A percentile compares a stretch with the other conserved stretches of the same genome.
These are phyloP conservation scores for Ophthalmolycus amberensis DNA, from an alignment of 2,113 vertebrate species.

Conservation along the genomic window DNA sequence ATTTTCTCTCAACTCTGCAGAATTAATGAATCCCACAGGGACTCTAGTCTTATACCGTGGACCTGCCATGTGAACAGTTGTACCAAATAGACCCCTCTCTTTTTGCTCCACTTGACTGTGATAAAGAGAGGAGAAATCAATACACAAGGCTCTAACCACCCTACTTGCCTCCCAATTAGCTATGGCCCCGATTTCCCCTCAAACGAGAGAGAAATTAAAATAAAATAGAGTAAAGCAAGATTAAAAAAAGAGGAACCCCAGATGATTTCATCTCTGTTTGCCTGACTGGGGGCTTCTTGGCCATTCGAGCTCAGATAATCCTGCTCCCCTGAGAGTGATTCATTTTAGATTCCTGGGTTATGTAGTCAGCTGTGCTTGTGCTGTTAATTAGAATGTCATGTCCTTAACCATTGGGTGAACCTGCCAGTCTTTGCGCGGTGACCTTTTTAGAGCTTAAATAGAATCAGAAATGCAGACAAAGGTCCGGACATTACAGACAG, in stretches of 20 bases:
- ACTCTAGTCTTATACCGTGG: constrained; percentile 26
- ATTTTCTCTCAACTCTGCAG: constrained; percentile 47
- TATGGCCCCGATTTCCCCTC: constrained; percentile 62
- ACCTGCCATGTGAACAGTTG: constrained; percentile 35
- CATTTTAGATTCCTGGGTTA: constrained; percentile 69
- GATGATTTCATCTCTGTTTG: constrained; percentile 68
- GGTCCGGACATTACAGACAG: constrained; percentile 19
- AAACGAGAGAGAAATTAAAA: constrained; percentile 49
- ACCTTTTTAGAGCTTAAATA: constrained; percentile 72
- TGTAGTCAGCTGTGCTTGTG: constrained; percentile 69
- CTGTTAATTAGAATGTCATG: constrained; percentile 78
- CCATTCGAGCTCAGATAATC: constrained; percentile 66
- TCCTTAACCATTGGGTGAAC: constrained; percentile 59
- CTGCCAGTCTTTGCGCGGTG: constrained; percentile 57
- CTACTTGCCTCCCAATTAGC: constrained; percentile 76
- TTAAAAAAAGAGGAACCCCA: constrained; percentile 22
- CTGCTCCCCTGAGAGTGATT: constrained; percentile 74
- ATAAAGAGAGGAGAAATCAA: constrained; percentile 66
- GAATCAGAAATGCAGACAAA: constrained; percentile 53
- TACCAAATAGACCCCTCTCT: constrained; percentile 28
- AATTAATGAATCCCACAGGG: constrained; percentile 76
- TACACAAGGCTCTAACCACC: constrained; percentile 54
- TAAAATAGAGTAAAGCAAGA: constrained; percentile 27
- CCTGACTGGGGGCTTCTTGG: constrained; percentile 67
- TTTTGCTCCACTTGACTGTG: constrained; percentile 55